Conservation (phyloP, 2,888 invertebrate species). For the Amblyteles armatorius region DNA sequence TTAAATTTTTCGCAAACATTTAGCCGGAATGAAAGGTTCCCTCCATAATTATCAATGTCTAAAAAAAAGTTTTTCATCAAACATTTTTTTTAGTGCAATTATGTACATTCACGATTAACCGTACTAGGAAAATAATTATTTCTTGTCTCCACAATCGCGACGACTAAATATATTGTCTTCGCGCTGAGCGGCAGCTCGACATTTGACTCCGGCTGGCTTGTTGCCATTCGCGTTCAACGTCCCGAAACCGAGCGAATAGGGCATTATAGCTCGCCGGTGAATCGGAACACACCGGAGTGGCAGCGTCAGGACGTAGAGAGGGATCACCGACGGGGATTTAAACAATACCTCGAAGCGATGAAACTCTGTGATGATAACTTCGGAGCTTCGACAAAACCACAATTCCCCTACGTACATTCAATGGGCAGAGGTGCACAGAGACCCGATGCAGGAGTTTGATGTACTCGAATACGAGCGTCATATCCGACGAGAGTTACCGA, state of each 20-base stretch:
- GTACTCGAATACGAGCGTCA: not conserved
- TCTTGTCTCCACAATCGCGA: not conserved
- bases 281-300: conserved; percentile 10
- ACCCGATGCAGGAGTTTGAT: not conserved
- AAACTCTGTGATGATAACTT: not conserved
- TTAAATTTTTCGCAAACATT: not conserved
- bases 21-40: not conserved
- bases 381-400: conserved; percentile 3
- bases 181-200: conserved; percentile 59
- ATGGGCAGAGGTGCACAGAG: not conserved
- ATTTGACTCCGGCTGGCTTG: conserved; percentile 74
- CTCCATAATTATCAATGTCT: not conserved
- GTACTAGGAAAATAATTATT: not conserved
- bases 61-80: too few species aligned
- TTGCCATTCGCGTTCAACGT: conserved; percentile 70
- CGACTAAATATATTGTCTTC: conserved; percentile 64
- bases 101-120: not conserved
- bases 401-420: not conserved
- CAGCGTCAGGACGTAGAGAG: conserved; percentile 60
- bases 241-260: conserved; percentile 16
- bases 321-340: conserved; percentile 65
- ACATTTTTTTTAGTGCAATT: not conserved
- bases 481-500: not conserved
- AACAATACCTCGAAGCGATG: conserved; percentile 68
- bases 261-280: not conserved